Conservation (phyloP, 1,140 invertebrate genomes). For the Nasonia giraulti region DNA sequence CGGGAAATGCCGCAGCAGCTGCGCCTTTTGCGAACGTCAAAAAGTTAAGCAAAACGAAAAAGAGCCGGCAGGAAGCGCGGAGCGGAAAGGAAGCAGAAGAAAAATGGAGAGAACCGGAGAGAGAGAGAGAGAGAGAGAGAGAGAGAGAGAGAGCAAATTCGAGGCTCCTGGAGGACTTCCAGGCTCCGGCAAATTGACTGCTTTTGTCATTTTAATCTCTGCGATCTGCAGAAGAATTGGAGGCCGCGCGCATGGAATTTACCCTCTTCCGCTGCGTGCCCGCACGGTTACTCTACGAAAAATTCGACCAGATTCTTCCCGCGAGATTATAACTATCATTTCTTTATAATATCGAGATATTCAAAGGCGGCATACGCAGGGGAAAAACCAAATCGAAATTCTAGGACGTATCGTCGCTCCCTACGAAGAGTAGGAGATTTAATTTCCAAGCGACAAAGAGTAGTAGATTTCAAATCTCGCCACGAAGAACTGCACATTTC, state of each 20-base stretch:
- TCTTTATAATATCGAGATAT: no score
- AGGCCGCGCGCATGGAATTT: slow-evolving; percentile 15
- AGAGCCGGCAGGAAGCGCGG: not conserved
- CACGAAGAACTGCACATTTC: no score
- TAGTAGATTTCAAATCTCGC: no score
- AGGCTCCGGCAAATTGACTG: slow-evolving; percentile 49
- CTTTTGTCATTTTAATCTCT: slow-evolving; percentile 55
- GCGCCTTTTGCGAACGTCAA: slow-evolving; percentile 11
- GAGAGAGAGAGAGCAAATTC: slow-evolving; percentile 47
- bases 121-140: no score
- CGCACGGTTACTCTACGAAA: not conserved
- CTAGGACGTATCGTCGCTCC: no score
- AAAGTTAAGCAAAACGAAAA: slow-evolving; percentile 19
- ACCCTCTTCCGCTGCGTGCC: not conserved
- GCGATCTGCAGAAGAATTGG: slow-evolving; percentile 43
- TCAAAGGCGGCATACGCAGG: no score
- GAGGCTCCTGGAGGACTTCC: slow-evolving; percentile 48
- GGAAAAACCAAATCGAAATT: no score
- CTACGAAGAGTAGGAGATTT: no score
- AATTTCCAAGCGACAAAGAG: no score
- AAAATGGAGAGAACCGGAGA: slow-evolving; percentile 14
- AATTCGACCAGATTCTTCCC: slow-evolving; percentile 31
- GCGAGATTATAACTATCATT: not conserved
- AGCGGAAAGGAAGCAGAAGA: slow-evolving; percentile 15
- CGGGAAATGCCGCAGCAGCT: not conserved